Base-by-base conservation (phyloP, 1,140 invertebrate species). In the Gonatopus flavifemur region DNA sequence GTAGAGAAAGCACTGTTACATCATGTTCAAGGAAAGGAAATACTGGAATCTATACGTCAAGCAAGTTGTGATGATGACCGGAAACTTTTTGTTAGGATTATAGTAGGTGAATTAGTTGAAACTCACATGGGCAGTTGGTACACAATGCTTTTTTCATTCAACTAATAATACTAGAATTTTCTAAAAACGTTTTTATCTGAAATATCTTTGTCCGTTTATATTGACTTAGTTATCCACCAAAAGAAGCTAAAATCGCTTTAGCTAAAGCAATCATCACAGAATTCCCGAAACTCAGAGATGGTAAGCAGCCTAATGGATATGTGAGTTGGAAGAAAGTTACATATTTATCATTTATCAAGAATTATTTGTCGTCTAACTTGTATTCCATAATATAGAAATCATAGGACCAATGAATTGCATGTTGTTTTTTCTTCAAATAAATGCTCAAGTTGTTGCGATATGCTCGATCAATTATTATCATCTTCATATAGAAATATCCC, bases 221-320 rank as follows among this genome's bases (percentile, higher is more conserved):
- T 28, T 28, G 25, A 28, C 25, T 12, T 0, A 33, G 31, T 12
- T 33, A 33, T 13, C 31, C 43, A 35, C 31, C 28, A 19, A 8
- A 21, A 33, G 33, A 36, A 39, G 32, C 49, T 2, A 52, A 52
- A 31, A 10, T 38, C 3, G 41, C 49, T 9, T 25, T 52, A 9
- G 49, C 41, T 7, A 52, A 31, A 15, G 49, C 49, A 45, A 28
- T 45, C 13, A 19, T 46, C 3, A 20, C 18, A 16, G 42, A 52
- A 52, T 52, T 52, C 28, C 42, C 42, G 7, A 10, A 12, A 15
- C 24, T 44, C 12, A 52, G 46, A 37, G 42, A 52, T 18, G 32
- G 3, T 2, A 32, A 31, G 19, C 3, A 4, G 19, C 7, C 13
- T 31, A 5, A 25, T n/a, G 42, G 49, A 36, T 52, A 38, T 28